Evolutionary conservation across 92 coral and sea anemone genomes (phyloP).

Genomic region (Zoanthus gigantus): DNA sequence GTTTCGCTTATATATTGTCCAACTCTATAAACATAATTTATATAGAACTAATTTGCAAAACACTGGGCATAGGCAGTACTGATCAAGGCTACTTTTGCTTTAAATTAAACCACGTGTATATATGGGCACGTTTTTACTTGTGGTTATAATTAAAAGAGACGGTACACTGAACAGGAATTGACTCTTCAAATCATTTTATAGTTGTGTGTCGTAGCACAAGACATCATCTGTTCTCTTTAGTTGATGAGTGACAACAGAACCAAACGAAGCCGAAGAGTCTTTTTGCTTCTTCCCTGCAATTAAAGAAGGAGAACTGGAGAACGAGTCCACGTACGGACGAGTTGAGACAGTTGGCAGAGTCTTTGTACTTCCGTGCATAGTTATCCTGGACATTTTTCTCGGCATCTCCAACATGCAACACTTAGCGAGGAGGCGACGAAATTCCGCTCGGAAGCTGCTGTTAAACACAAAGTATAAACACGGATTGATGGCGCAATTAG

Average conservation of each 20-base stretch:
- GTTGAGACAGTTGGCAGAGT: conserved; percentile 8
- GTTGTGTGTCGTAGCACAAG: conserved; percentile 5
- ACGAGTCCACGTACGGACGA: conserved; percentile 14
- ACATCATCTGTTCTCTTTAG: not conserved
- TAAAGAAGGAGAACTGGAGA: not conserved
- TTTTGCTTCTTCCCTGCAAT: not conserved
- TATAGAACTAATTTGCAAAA: too few species aligned
- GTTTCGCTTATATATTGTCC: too few species aligned
- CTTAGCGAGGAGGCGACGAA: conserved; percentile 17
- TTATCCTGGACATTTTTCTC: conserved; percentile 20
- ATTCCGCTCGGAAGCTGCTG: conserved; percentile 34
- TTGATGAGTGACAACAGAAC: not conserved
- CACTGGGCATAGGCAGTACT: too few species aligned
- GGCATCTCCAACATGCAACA: conserved; percentile 7
- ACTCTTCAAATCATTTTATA: not conserved
- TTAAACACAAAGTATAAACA: conserved; percentile 34
- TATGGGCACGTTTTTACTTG: too few species aligned
- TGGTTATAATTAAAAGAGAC: too few species aligned
- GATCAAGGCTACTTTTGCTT: too few species aligned
- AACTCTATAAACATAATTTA: too few species aligned
- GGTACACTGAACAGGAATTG: too few species aligned
- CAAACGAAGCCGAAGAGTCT: not conserved
- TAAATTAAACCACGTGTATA: too few species aligned
- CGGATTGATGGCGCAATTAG: conserved; percentile 45
- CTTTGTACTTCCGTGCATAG: conserved; percentile 15